Base-by-base conservation (phyloP, 53 echinoderm and acorn worm genomes). In the Luidia sarsii region DNA sequence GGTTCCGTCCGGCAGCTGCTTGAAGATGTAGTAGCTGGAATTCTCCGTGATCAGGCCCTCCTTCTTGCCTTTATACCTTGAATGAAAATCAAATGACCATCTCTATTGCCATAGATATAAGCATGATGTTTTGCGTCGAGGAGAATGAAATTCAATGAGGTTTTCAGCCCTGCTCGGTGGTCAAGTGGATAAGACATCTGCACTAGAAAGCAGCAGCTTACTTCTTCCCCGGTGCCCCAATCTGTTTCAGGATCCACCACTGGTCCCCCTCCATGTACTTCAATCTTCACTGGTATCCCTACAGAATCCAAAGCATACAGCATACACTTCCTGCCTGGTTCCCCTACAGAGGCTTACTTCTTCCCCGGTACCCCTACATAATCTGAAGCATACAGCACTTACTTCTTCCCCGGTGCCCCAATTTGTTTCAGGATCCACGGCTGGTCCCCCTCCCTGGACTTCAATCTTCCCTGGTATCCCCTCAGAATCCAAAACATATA, bases 181-280 rank as follows among this genome's bases (percentile, higher is more conserved):
- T n/a, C n/a, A n/a, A n/a, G n/a, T n/a, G n/a, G n/a, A n/a, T n/a
- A n/a, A n/a, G n/a, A 7, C 9, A 13, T 8, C 9, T 9, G 19
- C 7, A 21, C 27, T 7, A n/a, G n/a, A n/a, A n/a, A n/a, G n/a
- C n/a, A n/a, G 20, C 4, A 63, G n/a, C 85, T 95, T 65, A 92
- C 96, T 92, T 96, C 43, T 88, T 92, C 28, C 86, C 90, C 18
- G 65, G 82, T 29, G 81, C 84, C 0, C 90, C 96, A 1, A 85
- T 83, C 56, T 90, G 86, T 68, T 81, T 93, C 16, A 96, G 74
- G 7, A 96, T 88, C 96, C 92, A 90, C 0, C 92, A 92, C 43
- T 96, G 96, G 65, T 96, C 88, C 18, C 93, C 92, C 36, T 87
- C 87, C 22, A 86, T 90, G 79, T 96, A 96, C 27, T 93, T 92